Evolutionary conservation across 37 sponge, comb jelly and placozoan species (phyloP), one percentile per base, ranked within the genome.

Genomic region (Halichondria panicea): DNA sequence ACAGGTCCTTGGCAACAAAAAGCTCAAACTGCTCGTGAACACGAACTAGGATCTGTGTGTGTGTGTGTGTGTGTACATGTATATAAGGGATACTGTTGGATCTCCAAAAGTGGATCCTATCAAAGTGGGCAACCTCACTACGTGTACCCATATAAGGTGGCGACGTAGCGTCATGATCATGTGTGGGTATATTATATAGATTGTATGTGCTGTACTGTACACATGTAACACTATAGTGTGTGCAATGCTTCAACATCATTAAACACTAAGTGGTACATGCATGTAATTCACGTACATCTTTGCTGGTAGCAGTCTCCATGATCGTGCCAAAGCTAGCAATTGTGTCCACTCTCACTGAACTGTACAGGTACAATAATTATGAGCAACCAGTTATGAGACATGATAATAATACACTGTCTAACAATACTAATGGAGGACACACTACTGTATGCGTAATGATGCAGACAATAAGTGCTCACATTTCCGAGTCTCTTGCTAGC

Each of bases 11-110:
- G 33, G 32, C 68, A 63, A 88, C 50, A 52, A 94, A 91, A 35
- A 15, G 35, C 54, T 80, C 70, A 83, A 94, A 91, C 71, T 91
- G 95, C 24, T 80, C 68, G 40, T 79, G 80, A 55, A 74, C 83
- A 8, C 80, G 72, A 0, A 54, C 67, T 28, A 83, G 21, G 0
- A 86, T 28, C 87, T 91, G n/a, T n/a, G n/a, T n/a, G n/a, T n/a
- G n/a, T n/a, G n/a, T n/a, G n/a, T n/a, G n/a, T n/a, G n/a, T n/a
- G n/a, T n/a, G n/a, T n/a, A n/a, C n/a, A n/a, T n/a, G n/a, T n/a
- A n/a, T n/a, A n/a, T n/a, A n/a, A n/a, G n/a, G n/a, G n/a, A n/a
- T n/a, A n/a, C n/a, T n/a, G n/a, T n/a, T n/a, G n/a, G n/a, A n/a
- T n/a, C n/a, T n/a, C n/a, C n/a, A n/a, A n/a, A n/a, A n/a, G n/a